phyloP scores from a whole-genome alignment of 2,888 invertebrate species.

The Mimachlamys varia region DNA sequence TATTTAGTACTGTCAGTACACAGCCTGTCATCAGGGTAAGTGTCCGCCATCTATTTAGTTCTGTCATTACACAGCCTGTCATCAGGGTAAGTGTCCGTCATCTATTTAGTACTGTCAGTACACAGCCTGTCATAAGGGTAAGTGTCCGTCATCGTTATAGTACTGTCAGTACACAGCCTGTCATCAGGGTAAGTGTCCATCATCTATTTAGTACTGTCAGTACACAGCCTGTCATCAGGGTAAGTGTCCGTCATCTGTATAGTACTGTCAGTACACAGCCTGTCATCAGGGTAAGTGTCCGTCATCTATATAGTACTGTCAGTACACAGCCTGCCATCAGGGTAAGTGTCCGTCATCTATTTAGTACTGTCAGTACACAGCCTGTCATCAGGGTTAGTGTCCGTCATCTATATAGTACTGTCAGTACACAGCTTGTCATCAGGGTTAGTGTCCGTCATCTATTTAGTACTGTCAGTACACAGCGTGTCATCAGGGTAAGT shows the following conservation, averaged over 20 bases:
- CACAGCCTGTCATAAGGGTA: conserved; percentile 55
- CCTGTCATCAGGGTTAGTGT: conserved; percentile 54
- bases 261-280: conserved; percentile 50
- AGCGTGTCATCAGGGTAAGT: conserved; percentile 55
- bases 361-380: conserved; percentile 48
- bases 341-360: conserved; percentile 44
- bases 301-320: conserved; percentile 39
- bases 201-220: conserved; percentile 44
- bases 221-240: conserved; percentile 55
- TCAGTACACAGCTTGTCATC: conserved; percentile 52
- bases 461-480: conserved; percentile 46
- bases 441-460: conserved; percentile 46
- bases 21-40: conserved; percentile 56
- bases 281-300: conserved; percentile 53
- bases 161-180: conserved; percentile 55
- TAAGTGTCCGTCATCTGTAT: neutral
- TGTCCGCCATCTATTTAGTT: neutral
- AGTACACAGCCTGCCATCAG: conserved; percentile 52
- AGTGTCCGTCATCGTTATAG: neutral
- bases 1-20: conserved; percentile 45
- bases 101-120: conserved; percentile 46
- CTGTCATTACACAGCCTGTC: conserved; percentile 55
- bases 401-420: conserved; percentile 37
- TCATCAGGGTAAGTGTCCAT: conserved; percentile 49
- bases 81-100: conserved; percentile 48